A percentile compares a stretch with the other conserved stretches of the same genome.
These are phyloP conservation scores for Drosophila incognita DNA, from an alignment of 2,888 invertebrate species.

Conservation along the genomic window DNA sequence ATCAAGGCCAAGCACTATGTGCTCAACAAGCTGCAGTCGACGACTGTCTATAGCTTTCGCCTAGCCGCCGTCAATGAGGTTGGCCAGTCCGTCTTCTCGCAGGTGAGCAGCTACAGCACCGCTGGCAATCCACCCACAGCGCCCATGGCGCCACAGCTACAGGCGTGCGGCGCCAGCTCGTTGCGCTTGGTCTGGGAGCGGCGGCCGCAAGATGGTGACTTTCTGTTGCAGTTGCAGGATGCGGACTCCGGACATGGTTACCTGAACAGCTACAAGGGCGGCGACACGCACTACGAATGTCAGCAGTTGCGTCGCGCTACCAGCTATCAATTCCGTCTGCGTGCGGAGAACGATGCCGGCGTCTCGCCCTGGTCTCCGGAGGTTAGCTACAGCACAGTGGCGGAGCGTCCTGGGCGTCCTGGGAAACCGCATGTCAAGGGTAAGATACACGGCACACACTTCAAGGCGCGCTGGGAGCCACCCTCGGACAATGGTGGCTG, in stretches of 20 bases:
- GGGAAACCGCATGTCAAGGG: slow-evolving; percentile 92
- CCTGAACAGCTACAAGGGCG: slow-evolving; percentile 92
- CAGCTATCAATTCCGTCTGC: slow-evolving; percentile 92
- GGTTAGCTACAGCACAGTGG: slow-evolving; percentile 91
- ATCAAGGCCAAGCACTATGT: slow-evolving; percentile 91
- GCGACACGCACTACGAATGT: slow-evolving; percentile 89
- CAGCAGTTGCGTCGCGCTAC: slow-evolving; percentile 90
- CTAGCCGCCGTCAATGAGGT: slow-evolving; percentile 93
- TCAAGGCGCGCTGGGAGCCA: slow-evolving; percentile 93
- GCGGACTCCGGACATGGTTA: slow-evolving; percentile 90
- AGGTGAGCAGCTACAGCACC: slow-evolving; percentile 89
- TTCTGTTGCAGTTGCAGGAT: slow-evolving; percentile 92
- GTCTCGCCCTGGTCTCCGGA: slow-evolving; percentile 93
- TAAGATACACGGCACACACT: slow-evolving; percentile 91
- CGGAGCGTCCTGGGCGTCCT: slow-evolving; percentile 92
- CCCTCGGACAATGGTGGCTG: slow-evolving; percentile 91
- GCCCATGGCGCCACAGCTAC: slow-evolving; percentile 91
- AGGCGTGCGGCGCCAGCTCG: slow-evolving; percentile 87
- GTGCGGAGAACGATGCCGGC: slow-evolving; percentile 93
- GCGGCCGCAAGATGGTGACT: slow-evolving; percentile 91
- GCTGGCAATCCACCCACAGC: slow-evolving; percentile 92
- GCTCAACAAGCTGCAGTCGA: slow-evolving; percentile 90
- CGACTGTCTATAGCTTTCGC: slow-evolving; percentile 93
- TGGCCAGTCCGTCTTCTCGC: slow-evolving; percentile 91
- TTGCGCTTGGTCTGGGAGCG: slow-evolving; percentile 91